Base-by-base conservation (phyloP, 2,113 vertebrate genomes). In the Diphyllodes magnificus region DNA sequence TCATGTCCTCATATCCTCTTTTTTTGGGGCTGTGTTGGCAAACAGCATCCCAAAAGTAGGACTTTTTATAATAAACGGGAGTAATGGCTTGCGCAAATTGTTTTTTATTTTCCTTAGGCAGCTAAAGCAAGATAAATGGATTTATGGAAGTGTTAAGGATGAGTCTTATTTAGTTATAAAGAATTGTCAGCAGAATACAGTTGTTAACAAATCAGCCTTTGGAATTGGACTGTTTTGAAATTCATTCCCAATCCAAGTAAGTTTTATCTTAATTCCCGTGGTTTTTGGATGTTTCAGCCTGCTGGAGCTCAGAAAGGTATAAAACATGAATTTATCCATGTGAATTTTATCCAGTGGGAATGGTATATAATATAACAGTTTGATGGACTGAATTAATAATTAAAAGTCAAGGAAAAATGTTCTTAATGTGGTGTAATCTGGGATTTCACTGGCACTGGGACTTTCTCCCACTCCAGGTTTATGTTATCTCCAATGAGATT, bases 401-500 rank as follows among this genome's bases (percentile, higher is more conserved):
- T 68, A 57, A 57, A 86, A 72, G 18, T 20, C 40, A 35, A 65
- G 16, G 25, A 20, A 39, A 66, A 63, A 23, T 33, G 17, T 61
- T 25, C 5, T 51, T 51, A 42, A 35, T 8, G 5, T 33, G 13
- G 7, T 53, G 16, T 13, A 21, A 35, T 22, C 45, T 40, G 24
- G n/a, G 66, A 57, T 79, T 83, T 83, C 37, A 37, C 60, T 35
- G 16, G 17, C 23, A 59, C 23, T 49, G 30, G 11, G 49, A 44
- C 27, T 80, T 64, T 35, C 45, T 49, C 23, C 49, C 17, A 2
- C 31, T 37, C 51, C 53, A 50, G 33, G 45, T 76, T 54, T 54
- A 24, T 0, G 0, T 24, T 75, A 19, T 5, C 16, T 60, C 25
- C 15, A 31, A 3, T 1, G 35, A 65, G 44, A 44, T 24, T 81